Conservation (phyloP, 92 coral and sea anemone species). For the Porites evermanni region DNA sequence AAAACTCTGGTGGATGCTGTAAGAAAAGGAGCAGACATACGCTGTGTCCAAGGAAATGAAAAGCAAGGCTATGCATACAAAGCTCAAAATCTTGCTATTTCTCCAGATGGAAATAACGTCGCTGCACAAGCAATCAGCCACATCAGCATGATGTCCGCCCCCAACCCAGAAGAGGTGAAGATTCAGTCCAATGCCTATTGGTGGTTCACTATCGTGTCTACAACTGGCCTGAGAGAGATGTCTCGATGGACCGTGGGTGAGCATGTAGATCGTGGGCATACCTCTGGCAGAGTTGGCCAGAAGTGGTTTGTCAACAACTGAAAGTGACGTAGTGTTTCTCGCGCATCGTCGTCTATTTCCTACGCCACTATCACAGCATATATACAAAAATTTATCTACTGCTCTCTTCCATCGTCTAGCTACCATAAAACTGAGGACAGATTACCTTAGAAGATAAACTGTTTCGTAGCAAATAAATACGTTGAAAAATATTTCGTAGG, state of each 20-base stretch:
- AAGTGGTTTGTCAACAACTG: constrained; percentile 83
- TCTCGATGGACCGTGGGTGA: constrained; percentile 86
- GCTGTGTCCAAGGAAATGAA: constrained; percentile 56
- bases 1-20: constrained; percentile 69
- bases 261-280: constrained; percentile 71
- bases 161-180: constrained; percentile 55
- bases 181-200: constrained; percentile 81
- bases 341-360: too few species aligned
- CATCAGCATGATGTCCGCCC: constrained; percentile 76
- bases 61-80: constrained; percentile 69
- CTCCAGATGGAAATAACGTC: constrained; percentile 60
- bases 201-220: constrained; percentile 88
- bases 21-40: constrained; percentile 81
- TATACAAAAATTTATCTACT: too few species aligned
- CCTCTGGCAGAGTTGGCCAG: constrained; percentile 57
- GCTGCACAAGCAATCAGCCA: constrained; percentile 76
- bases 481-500: too few species aligned
- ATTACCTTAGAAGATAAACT: too few species aligned
- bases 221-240: constrained; percentile 81
- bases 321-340: not conserved
- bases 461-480: too few species aligned
- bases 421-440: too few species aligned
- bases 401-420: too few species aligned
- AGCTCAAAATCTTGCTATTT: constrained; percentile 73
- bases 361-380: too few species aligned